Percentiles rank a stretch among this genome's conserved stretches.
Evolutionary conservation across 2,113 vertebrate species (phyloP).

Genomic region (Podarcis muralis): DNA sequence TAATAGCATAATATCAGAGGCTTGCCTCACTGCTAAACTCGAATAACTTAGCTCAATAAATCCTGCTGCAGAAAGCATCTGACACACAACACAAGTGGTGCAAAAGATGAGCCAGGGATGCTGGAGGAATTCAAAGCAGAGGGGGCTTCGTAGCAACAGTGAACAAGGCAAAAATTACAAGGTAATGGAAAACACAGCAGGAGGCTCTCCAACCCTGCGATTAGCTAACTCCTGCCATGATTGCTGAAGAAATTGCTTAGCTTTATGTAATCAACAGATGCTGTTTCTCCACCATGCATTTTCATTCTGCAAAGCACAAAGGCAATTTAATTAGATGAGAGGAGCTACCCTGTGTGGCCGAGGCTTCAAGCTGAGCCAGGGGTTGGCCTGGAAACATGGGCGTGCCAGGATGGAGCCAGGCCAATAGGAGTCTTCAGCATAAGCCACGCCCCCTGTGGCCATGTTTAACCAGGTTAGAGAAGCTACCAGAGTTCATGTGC

Average conservation of each 20-base stretch:
- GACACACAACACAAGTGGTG: constrained; percentile 64
- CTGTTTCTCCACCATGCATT: constrained; percentile 58
- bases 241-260: constrained; percentile 62
- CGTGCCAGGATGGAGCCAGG: background rate
- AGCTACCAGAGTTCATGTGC: background rate
- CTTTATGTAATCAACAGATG: constrained; percentile 55
- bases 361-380: background rate
- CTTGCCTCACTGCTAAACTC: constrained; percentile 79
- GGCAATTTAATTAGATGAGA: constrained; percentile 57
- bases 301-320: constrained; percentile 55
- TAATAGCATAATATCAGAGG: constrained; percentile 72
- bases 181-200: constrained; percentile 81
- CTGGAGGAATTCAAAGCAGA: constrained; percentile 78
- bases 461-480: background rate
- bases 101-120: constrained; percentile 73
- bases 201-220: constrained; percentile 76
- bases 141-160: constrained; percentile 77
- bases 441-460: background rate
- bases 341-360: background rate
- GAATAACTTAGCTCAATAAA: constrained; percentile 80
- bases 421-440: background rate
- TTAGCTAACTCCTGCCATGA: constrained; percentile 77
- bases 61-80: constrained; percentile 80
- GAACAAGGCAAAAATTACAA: constrained; percentile 84
- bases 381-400: background rate